These are phyloP conservation scores for Orcinus orca DNA, from an alignment of 2,113 vertebrate species.

Conservation along the genomic window DNA sequence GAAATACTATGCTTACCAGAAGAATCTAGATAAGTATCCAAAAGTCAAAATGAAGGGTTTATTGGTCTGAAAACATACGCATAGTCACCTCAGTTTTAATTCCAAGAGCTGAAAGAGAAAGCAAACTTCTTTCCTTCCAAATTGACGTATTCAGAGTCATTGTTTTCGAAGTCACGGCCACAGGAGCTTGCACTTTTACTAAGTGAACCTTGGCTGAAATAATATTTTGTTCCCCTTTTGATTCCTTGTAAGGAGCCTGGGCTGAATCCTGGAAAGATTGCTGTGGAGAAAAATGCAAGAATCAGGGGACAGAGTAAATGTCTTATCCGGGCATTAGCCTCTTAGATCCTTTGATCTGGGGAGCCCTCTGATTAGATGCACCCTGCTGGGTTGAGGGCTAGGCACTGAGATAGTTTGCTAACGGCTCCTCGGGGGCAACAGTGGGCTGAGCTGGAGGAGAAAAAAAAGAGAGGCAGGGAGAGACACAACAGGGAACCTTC, in stretches of 20 bases:
- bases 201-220: slow-evolving; percentile 4
- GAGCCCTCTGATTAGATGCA: background rate
- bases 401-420: background rate
- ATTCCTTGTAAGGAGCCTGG: background rate
- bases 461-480: background rate
- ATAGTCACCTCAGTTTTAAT: background rate
- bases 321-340: background rate
- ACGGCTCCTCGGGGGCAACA: background rate
- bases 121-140: background rate
- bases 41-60: background rate
- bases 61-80: background rate
- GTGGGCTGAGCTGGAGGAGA: background rate
- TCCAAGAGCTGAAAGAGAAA: background rate
- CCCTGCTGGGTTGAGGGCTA: background rate
- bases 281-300: background rate
- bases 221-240: slow-evolving; percentile 27
- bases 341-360: background rate
- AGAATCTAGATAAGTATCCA: background rate
- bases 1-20: background rate
- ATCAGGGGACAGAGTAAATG: background rate
- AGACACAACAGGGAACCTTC: background rate
- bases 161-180: background rate
- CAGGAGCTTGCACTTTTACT: background rate
- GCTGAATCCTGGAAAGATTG: background rate
- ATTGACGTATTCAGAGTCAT: background rate